Percentiles rank a stretch among this genome's conserved stretches.
phyloP scores from a whole-genome alignment of 2,888 invertebrate species.

The Drosophila buzzatii region DNA sequence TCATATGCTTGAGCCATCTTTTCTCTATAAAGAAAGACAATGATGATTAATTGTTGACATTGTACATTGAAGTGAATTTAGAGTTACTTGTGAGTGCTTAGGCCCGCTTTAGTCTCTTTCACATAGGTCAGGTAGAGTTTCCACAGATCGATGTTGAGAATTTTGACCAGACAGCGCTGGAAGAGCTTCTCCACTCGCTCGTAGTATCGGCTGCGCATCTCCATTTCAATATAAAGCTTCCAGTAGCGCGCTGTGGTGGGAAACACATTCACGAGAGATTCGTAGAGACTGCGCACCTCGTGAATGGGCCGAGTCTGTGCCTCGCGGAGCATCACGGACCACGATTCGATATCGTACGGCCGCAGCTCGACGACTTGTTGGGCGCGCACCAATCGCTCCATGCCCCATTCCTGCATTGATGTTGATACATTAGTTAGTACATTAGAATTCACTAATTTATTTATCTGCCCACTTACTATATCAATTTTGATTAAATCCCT shows the following conservation, averaged over 20 bases:
- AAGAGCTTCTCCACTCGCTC: conserved; percentile 99
- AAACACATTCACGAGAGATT: conserved; percentile 96
- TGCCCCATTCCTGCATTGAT: conserved; percentile 92
- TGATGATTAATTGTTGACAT: neutral
- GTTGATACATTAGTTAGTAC: neutral
- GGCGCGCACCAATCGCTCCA: conserved; percentile 92
- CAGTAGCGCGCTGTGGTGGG: conserved; percentile 99
- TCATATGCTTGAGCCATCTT: conserved; percentile 99
- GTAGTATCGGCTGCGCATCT: conserved; percentile 98
- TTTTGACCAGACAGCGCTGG: conserved; percentile 98
- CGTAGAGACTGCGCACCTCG: conserved; percentile 96
- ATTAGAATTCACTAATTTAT: neutral
- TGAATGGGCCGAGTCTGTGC: conserved; percentile 94
- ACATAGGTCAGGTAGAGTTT: conserved; percentile 98
- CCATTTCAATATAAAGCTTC: conserved; percentile 99
- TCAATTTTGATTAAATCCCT: conserved; percentile 85
- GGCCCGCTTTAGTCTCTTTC: conserved; percentile 97
- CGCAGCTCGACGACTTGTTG: conserved; percentile 95
- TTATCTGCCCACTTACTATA: conserved; percentile 80
- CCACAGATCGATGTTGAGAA: conserved; percentile 99
- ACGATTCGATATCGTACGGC: conserved; percentile 98
- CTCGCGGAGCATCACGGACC: conserved; percentile 98
- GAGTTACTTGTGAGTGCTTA: conserved; percentile 95
- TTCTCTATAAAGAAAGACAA: conserved; percentile 88
- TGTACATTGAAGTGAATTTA: too few relatives aligned